phyloP scores from a whole-genome alignment of 1,140 invertebrate species.

The Megathymus violae region DNA sequence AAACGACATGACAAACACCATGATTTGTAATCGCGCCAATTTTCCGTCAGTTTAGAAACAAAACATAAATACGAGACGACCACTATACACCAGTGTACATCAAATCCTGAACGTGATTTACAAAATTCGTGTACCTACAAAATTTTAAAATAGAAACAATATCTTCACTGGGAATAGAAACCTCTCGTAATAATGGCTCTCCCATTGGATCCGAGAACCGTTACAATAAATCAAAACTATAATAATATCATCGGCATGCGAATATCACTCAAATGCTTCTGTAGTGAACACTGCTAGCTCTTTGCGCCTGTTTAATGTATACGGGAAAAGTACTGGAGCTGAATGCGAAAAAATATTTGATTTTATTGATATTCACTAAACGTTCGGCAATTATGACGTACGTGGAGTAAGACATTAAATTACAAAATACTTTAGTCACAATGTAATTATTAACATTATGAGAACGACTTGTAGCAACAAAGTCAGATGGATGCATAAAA shows the following conservation, averaged over 20 bases:
- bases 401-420: no score
- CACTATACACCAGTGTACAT: background rate
- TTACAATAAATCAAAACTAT: slow-evolving; percentile 71
- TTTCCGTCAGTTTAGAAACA: background rate
- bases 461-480: no score
- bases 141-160: slow-evolving; percentile 65
- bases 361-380: no score
- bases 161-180: slow-evolving; percentile 64
- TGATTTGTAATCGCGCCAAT: no score
- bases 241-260: slow-evolving; percentile 68
- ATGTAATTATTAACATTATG: no score
- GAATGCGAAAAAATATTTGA: background rate
- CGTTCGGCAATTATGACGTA: no score
- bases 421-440: no score
- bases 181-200: slow-evolving; percentile 61
- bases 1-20: background rate
- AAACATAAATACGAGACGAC: background rate
- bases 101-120: slow-evolving; percentile 1
- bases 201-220: slow-evolving; percentile 58
- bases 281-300: slow-evolving; percentile 1
- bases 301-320: slow-evolving; percentile 10
- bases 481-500: no score
- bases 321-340: background rate
- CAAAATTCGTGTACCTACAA: slow-evolving; percentile 27
- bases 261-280: slow-evolving; percentile 45